phyloP scores from a whole-genome alignment of 1,140 invertebrate species.

The Zaprionus gabonicus region DNA sequence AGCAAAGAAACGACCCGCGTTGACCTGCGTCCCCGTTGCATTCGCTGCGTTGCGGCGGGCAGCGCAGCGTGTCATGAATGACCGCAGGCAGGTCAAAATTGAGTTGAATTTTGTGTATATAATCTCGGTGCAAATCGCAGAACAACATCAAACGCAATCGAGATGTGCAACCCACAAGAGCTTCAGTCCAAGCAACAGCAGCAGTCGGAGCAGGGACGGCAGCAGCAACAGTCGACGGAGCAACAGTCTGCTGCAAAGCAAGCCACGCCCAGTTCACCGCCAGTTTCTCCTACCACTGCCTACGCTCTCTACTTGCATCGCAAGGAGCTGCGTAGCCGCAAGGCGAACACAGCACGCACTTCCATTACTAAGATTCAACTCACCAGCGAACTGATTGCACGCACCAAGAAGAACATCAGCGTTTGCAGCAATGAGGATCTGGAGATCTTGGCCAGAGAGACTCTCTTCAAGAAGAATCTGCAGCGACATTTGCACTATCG shows the following conservation, averaged over 20 bases:
- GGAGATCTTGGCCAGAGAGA: slow-evolving; percentile 66
- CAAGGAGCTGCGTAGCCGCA: slow-evolving; percentile 62
- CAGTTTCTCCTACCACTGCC: slow-evolving; percentile 51
- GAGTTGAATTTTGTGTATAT: slow-evolving; percentile 44
- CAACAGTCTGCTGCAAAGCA: background rate
- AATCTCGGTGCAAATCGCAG: slow-evolving; percentile 16
- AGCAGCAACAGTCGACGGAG: background rate
- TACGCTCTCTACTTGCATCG: slow-evolving; percentile 68
- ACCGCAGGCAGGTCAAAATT: slow-evolving; percentile 58
- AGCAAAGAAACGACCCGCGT: slow-evolving; percentile 13
- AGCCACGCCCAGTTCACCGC: background rate
- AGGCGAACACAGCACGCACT: slow-evolving; percentile 28
- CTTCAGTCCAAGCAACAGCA: background rate
- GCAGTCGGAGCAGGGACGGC: background rate
- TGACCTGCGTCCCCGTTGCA: slow-evolving; percentile 49
- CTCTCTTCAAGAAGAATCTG: slow-evolving; percentile 63
- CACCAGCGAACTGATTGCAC: slow-evolving; percentile 61
- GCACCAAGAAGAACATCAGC: slow-evolving; percentile 62
- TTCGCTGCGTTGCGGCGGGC: too few species aligned
- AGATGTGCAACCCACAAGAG: slow-evolving; percentile 61
- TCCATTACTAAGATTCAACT: slow-evolving; percentile 68
- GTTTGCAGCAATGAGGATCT: slow-evolving; percentile 66
- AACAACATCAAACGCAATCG: slow-evolving; percentile 53
- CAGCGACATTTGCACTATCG: slow-evolving; percentile 62
- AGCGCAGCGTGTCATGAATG: slow-evolving; percentile 58